Base-by-base conservation (phyloP, 1,140 invertebrate genomes). In the Tetramorium parvispinum region DNA sequence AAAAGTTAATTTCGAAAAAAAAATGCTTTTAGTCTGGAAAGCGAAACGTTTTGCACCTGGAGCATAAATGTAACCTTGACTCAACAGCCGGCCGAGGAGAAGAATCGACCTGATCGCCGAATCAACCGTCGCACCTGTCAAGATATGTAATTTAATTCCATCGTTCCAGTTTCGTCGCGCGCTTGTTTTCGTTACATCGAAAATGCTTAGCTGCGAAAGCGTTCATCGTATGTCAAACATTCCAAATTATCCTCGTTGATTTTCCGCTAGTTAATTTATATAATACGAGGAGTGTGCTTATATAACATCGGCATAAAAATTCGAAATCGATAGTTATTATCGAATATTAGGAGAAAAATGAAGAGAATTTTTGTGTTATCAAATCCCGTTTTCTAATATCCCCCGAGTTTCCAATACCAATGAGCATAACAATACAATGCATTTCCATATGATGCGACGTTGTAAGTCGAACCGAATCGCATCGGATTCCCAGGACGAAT, bases 21-120 rank as follows among this genome's bases (percentile, higher is more conserved):
- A 55, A 8, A 65, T 53, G 21, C 21, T 66, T 85, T 91, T 86
- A 83, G 89, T 79, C 83, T 85, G 63, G 40, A 71, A 86, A 91
- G 57, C 75, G 78, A 55, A 55, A 66, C 76, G 83, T 83, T 88
- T 91, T 85, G 86, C 87, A 91, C 85, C 90, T 91, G 90, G 88
- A 63, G 57, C 63, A 73, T 21, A 75, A 79, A 70, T 55, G 63
- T 57, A 88, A 83, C 87, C 85, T 91, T 91, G 71, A 18, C 51
- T 61, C 18, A 8, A 61, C 73, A 53, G 86, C 85, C 73, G 83
- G 79, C 71, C 75, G 57, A 46, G 81, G 18, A 37, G 59, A 77
- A 37, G 46, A 79, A 77, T 59, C 18, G 65, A 59, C 55, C 55
- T 57, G 37, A 55, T 91, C 89, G 65, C 49, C 53, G 46, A 11